Conservation (phyloP, 1,140 invertebrate species). For the Rhynchophorus ferrugineus region DNA sequence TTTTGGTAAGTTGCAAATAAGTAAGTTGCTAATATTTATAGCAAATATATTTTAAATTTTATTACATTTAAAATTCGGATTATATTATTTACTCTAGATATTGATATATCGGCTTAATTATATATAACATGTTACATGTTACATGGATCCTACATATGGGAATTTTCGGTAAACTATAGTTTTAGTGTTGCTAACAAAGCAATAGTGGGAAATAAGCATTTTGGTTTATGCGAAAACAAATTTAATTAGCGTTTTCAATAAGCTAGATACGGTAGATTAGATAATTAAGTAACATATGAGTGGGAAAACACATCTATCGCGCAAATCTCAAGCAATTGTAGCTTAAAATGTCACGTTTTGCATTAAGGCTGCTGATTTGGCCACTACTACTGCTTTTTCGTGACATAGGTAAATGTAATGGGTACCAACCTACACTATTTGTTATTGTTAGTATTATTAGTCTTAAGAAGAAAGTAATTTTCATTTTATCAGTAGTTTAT, state of each 20-base stretch:
- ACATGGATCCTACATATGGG: too few relatives aligned
- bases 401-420: conserved; percentile 21
- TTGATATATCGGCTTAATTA: too few relatives aligned
- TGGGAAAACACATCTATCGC: conserved; percentile 13
- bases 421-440: conserved; percentile 4
- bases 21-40: too few relatives aligned
- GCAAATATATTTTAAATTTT: too few relatives aligned
- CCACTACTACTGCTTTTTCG: conserved; percentile 22
- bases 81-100: too few relatives aligned
- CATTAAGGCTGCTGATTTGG: conserved; percentile 14
- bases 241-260: conserved; percentile 5
- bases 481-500: too few relatives aligned
- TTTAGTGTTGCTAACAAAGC: not conserved
- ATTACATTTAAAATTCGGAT: too few relatives aligned
- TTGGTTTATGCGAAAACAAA: not conserved
- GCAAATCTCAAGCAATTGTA: conserved; percentile 11
- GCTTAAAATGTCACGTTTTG: conserved; percentile 16
- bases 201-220: not conserved
- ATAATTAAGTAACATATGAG: conserved; percentile 14
- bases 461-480: too few relatives aligned
- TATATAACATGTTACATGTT: too few relatives aligned
- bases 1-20: too few relatives aligned
- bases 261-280: not conserved
- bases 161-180: too few relatives aligned
- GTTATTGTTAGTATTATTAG: not conserved